Base-by-base conservation (phyloP, 2,888 invertebrate genomes). In the Rhogogaster chlorosoma region DNA sequence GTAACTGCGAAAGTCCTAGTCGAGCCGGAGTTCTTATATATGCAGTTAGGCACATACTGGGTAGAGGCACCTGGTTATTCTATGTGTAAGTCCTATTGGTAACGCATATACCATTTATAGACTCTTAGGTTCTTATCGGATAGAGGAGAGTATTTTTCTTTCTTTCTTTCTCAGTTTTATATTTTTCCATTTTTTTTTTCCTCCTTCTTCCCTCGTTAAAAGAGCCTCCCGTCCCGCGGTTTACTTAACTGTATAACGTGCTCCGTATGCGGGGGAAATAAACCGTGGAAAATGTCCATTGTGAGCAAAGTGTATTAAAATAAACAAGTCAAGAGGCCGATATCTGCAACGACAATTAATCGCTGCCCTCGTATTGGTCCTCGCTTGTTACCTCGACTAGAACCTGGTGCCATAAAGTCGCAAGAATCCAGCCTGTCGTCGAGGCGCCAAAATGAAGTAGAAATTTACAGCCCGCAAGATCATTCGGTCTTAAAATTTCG, bases 111-210 rank as follows among this genome's bases (percentile, higher is more conserved):
- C 87, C 88, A 88, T 88, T 90, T 90, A 89, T 86, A 87, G 88
- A 89, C 87, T 89, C 89, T 88, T 89, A 89, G 87, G 87, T 86
- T 86, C 90, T 91, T 91, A 92, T 92, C 91, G 88, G 87, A 87
- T 86, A 82, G 70, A 86, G 71, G 84, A 78, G 53, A 85, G 38
- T 57, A 84, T 84, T 78, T n/a, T 53, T 80, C 22, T 84, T 26
- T 22, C 32, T 83, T 15, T 67, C 86, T 86, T 89, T 90, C 89
- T 90, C 38, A 22, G 2, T 64, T 80, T 26, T 80, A 3, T 80
- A 18, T 67, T 38, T 29, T 38, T 22, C 67, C 3, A 26, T 71
- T 70, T 42, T 18, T 71, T 49, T 88, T 90, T 38, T 42, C 22
- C 18, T 49, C 32, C 9, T 49, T 29, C 26, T 64, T 36, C 38